Evolutionary conservation across 1,140 invertebrate genomes (phyloP).

Genomic region (Helicoverpa armigera): DNA sequence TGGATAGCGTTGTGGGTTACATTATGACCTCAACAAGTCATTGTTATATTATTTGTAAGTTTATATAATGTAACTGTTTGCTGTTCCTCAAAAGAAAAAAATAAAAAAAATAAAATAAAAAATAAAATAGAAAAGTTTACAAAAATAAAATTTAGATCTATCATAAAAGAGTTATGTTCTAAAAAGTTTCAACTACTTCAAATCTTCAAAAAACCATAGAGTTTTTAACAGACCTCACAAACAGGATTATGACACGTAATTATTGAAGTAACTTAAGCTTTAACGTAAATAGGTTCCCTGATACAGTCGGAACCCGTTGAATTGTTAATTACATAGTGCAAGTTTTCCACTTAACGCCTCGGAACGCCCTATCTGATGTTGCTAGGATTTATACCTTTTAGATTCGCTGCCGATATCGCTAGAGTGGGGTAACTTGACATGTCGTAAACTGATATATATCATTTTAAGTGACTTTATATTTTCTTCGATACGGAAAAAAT

Average conservation of each 20-base stretch:
- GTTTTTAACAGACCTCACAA: background rate
- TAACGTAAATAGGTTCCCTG: constrained; percentile 74
- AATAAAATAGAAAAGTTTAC: too few relatives aligned
- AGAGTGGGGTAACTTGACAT: constrained; percentile 50
- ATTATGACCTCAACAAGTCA: too few relatives aligned
- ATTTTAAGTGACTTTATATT: constrained; percentile 38
- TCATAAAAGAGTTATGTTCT: too few relatives aligned
- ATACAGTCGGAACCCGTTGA: constrained; percentile 68
- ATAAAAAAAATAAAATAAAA: too few relatives aligned
- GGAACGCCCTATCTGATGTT: constrained; percentile 67
- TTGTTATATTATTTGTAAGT: too few relatives aligned
- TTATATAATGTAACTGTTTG: too few relatives aligned
- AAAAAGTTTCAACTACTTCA: too few relatives aligned
- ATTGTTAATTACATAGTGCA: constrained; percentile 77
- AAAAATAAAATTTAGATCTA: too few relatives aligned
- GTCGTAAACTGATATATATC: constrained; percentile 43
- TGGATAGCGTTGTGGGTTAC: too few relatives aligned
- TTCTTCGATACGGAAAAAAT: background rate
- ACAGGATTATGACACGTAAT: background rate
- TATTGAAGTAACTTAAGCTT: constrained; percentile 32
- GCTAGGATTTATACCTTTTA: constrained; percentile 66
- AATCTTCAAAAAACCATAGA: background rate
- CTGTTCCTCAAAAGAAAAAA: too few relatives aligned
- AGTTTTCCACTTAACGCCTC: constrained; percentile 75
- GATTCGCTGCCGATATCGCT: constrained; percentile 47